Evolutionary conservation across 2,888 invertebrate genomes (phyloP).

Genomic region (Sinopyrophorus schimmeli): DNA sequence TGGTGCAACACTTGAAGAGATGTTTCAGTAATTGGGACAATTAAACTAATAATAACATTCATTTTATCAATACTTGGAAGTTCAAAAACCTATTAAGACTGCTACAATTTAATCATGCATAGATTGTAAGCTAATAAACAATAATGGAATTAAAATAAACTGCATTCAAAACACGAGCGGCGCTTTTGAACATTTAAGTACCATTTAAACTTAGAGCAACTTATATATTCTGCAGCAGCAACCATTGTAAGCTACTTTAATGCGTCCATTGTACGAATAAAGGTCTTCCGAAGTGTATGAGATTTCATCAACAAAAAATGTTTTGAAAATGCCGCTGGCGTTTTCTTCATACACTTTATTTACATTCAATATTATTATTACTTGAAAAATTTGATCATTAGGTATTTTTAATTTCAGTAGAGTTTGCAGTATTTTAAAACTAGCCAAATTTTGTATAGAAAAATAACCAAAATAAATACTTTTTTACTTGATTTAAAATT

Average conservation of each 20-base stretch:
- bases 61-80: no score
- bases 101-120: slow-evolving; percentile 10
- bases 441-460: no score
- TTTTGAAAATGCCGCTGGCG: slow-evolving; percentile 22
- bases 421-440: no score
- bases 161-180: slow-evolving; percentile 28
- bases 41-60: no score
- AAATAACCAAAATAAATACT: no score
- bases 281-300: slow-evolving; percentile 26
- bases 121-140: slow-evolving; percentile 23
- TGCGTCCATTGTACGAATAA: slow-evolving; percentile 28
- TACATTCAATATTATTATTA: no score
- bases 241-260: slow-evolving; percentile 26
- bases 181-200: slow-evolving; percentile 34
- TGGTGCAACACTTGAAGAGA: no score
- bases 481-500: no score
- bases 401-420: no score
- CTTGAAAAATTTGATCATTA: no score
- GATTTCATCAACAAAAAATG: slow-evolving; percentile 21
- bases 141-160: slow-evolving; percentile 28
- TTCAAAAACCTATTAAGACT: not conserved
- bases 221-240: slow-evolving; percentile 29
- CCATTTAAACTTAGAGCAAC: slow-evolving; percentile 34
- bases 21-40: no score
- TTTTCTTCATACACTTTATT: no score